Conservation (phyloP, 2,113 vertebrate species). For the Myotis lucifugus region DNA sequence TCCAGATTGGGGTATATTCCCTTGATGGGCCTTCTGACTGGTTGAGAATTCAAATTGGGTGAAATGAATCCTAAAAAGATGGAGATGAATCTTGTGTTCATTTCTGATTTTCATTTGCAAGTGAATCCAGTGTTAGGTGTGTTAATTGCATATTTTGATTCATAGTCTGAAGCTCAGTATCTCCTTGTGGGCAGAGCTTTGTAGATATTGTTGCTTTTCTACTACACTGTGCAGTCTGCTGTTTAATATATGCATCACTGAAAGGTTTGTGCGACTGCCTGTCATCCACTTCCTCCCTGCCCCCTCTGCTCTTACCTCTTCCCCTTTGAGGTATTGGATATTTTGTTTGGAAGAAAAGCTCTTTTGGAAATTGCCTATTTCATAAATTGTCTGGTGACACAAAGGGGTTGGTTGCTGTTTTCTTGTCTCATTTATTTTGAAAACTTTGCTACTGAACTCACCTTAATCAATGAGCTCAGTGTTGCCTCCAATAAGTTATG, state of each 20-base stretch:
- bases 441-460: conserved; percentile 89
- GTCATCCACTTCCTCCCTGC: background rate
- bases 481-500: conserved; percentile 90
- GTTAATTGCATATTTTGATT: conserved; percentile 51
- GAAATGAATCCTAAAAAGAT: conserved; percentile 61
- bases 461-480: conserved; percentile 93
- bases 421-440: conserved; percentile 92
- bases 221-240: background rate
- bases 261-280: conserved; percentile 42
- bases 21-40: conserved; percentile 24
- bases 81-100: conserved; percentile 21
- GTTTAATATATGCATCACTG: conserved; percentile 52
- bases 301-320: conserved; percentile 33
- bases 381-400: conserved; percentile 75
- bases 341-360: conserved; percentile 54
- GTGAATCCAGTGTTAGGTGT: background rate
- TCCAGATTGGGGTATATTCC: conserved; percentile 8
- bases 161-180: background rate
- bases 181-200: conserved; percentile 50
- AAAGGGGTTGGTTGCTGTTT: conserved; percentile 75
- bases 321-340: conserved; percentile 23
- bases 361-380: conserved; percentile 73
- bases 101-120: conserved; percentile 51
- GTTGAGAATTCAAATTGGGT: conserved; percentile 54
- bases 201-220: conserved; percentile 38